Conservation (phyloP, 2,113 vertebrate species). For the Mellivora capensis region DNA sequence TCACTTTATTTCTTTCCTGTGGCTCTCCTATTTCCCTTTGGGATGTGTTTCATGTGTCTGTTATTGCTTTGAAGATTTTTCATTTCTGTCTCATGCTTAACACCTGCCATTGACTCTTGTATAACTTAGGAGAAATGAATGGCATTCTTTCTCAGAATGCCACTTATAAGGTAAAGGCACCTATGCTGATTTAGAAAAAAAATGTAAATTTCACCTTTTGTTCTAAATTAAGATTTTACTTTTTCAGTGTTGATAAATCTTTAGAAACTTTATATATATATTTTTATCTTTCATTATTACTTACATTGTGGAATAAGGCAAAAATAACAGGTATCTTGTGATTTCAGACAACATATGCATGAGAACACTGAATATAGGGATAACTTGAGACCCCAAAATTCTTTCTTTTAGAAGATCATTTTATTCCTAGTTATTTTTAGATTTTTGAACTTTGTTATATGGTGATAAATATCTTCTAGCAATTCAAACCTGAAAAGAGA, state of each 20-base stretch:
- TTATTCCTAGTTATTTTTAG: not conserved
- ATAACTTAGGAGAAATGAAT: slow-evolving; percentile 58
- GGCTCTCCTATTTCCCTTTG: slow-evolving; percentile 63
- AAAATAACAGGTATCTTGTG: not conserved
- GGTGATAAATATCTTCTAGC: not conserved
- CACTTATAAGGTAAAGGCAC: slow-evolving; percentile 16
- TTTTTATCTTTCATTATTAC: not conserved
- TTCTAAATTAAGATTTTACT: not conserved
- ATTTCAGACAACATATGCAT: not conserved
- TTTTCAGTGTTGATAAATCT: not conserved
- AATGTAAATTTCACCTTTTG: not conserved
- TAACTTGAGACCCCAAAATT: not conserved
- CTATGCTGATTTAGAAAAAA: not conserved
- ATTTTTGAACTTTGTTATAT: not conserved
- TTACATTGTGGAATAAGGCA: not conserved
- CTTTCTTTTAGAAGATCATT: not conserved
- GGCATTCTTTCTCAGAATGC: not conserved
- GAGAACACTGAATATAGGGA: not conserved
- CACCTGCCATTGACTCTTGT: slow-evolving; percentile 65
- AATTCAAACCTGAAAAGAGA: slow-evolving; percentile 6
- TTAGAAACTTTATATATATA: not conserved
- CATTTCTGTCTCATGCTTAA: slow-evolving; percentile 70
- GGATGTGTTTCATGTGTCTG: slow-evolving; percentile 65
- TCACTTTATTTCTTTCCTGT: slow-evolving; percentile 69
- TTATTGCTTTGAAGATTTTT: slow-evolving; percentile 77